These are phyloP conservation scores for Microcebus griseorufus DNA, from an alignment of 2,113 vertebrate species.

Conservation along the genomic window DNA sequence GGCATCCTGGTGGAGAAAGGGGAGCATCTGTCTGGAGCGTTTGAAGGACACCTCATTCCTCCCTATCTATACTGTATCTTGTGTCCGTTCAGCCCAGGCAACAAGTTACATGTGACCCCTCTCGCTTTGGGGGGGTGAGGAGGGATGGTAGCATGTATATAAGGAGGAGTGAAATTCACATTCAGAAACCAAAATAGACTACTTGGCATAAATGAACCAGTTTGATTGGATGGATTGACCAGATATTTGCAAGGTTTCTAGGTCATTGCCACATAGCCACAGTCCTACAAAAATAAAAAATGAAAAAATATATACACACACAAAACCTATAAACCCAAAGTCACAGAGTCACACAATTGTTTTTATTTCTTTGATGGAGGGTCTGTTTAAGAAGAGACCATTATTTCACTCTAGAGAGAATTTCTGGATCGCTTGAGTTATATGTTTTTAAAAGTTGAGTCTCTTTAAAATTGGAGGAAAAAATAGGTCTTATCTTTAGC, in stretches of 20 bases:
- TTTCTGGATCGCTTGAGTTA: not conserved
- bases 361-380: not conserved
- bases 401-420: constrained; percentile 15
- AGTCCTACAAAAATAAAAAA: not conserved
- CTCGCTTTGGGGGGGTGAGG: not conserved
- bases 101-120: not conserved
- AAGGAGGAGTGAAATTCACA: not conserved
- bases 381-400: not conserved
- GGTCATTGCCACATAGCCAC: not conserved
- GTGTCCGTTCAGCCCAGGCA: not conserved
- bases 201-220: not conserved
- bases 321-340: not conserved
- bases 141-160: not conserved
- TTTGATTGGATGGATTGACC: not conserved
- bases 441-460: not conserved
- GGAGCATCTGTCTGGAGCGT: not conserved
- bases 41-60: not conserved
- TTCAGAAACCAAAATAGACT: not conserved
- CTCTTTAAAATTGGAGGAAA: not conserved
- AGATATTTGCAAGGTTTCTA: not conserved
- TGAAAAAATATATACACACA: not conserved
- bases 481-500: not conserved
- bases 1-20: not conserved
- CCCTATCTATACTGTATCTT: not conserved
- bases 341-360: not conserved